These are phyloP conservation scores for Harpalus rufipes DNA, from an alignment of 2,888 invertebrate genomes.

Conservation along the genomic window DNA sequence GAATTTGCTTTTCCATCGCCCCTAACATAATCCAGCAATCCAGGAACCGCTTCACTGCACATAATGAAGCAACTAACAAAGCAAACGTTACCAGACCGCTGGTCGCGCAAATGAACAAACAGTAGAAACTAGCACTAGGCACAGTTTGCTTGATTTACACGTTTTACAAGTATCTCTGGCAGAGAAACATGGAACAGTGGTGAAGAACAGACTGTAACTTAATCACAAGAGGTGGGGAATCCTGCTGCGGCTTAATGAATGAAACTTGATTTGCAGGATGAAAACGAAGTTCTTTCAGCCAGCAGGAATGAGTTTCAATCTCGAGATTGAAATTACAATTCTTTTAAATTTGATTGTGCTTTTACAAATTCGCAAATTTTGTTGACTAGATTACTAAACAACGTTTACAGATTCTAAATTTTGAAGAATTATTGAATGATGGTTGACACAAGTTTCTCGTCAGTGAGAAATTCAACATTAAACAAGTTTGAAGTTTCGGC, in stretches of 20 bases:
- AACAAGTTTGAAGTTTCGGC: no score
- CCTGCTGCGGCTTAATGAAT: constrained; percentile 17
- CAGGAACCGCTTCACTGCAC: constrained; percentile 30
- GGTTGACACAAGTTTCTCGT: no score
- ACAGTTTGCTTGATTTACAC: constrained; percentile 39
- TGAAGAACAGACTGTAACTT: constrained; percentile 34
- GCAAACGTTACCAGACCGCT: constrained; percentile 20
- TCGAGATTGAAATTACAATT: not conserved
- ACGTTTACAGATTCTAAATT: no score
- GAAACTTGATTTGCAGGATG: constrained; percentile 19
- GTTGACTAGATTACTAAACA: not conserved
- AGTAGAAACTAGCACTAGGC: constrained; percentile 11
- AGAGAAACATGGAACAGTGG: constrained; percentile 25
- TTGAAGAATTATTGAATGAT: no score
- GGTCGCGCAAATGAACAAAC: constrained; percentile 31
- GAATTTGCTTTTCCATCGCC: not conserved
- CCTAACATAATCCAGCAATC: constrained; percentile 1
- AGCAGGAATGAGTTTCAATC: not conserved
- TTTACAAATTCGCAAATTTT: not conserved
- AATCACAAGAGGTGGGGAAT: constrained; percentile 10
- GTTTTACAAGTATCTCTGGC: constrained; percentile 30
- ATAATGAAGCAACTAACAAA: constrained; percentile 45
- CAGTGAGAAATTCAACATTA: no score
- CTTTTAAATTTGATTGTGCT: not conserved
- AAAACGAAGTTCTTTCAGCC: not conserved